Conservation (phyloP, 2,113 vertebrate genomes). For the Xiphorhynchus elegans region DNA sequence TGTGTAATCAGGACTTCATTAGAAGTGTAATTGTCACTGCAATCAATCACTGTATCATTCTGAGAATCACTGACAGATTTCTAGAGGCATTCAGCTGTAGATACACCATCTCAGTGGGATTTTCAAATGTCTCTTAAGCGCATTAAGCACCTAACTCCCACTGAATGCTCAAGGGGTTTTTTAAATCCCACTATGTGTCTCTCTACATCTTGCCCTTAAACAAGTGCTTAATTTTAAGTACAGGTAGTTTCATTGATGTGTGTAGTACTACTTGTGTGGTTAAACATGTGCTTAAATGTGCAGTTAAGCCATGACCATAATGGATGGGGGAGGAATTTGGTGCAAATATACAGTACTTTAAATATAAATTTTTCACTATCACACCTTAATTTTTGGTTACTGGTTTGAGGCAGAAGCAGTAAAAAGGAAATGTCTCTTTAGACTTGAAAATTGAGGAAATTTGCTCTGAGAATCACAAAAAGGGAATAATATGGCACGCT, state of each 20-base stretch:
- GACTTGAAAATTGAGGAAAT: neutral
- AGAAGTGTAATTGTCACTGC: constrained; percentile 32
- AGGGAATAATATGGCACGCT: neutral
- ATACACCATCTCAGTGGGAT: constrained; percentile 33
- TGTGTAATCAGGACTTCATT: constrained; percentile 18
- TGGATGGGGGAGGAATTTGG: neutral
- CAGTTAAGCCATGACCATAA: constrained; percentile 1
- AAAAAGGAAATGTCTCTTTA: neutral
- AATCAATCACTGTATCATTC: constrained; percentile 36
- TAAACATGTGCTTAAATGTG: constrained; percentile 42
- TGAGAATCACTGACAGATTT: constrained; percentile 22
- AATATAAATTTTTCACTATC: neutral
- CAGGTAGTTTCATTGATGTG: constrained; percentile 52
- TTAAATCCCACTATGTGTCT: constrained; percentile 45
- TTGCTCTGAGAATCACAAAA: constrained; percentile 7
- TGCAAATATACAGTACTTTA: neutral
- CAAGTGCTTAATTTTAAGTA: constrained; percentile 68
- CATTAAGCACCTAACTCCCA: constrained; percentile 59
- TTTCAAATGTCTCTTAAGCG: constrained; percentile 55
- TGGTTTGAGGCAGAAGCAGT: neutral
- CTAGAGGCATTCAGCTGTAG: constrained; percentile 40
- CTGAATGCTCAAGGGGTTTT: constrained; percentile 58
- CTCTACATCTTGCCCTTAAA: constrained; percentile 59
- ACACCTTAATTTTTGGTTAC: neutral
- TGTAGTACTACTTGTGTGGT: constrained; percentile 9